These are phyloP conservation scores for Cisticola juncidis DNA, from an alignment of 2,113 vertebrate genomes.

Conservation along the genomic window DNA sequence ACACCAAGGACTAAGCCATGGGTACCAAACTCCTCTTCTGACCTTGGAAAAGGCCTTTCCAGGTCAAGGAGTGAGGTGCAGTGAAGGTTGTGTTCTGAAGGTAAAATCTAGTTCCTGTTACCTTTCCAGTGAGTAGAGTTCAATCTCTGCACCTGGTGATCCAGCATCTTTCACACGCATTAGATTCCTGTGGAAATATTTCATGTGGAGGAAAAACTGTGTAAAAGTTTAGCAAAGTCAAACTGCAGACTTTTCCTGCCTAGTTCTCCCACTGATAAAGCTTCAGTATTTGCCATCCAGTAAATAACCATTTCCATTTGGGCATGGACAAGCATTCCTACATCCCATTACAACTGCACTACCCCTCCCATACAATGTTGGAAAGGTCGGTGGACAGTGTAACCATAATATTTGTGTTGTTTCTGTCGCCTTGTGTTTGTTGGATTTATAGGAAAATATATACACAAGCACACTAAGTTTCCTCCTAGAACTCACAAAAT, in stretches of 20 bases:
- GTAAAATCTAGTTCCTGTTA: slow-evolving; percentile 37
- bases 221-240: slow-evolving; percentile 3
- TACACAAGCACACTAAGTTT: neutral
- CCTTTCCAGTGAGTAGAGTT: slow-evolving; percentile 33
- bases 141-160: slow-evolving; percentile 21
- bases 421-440: neutral
- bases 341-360: neutral
- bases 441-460: neutral
- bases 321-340: neutral
- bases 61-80: neutral
- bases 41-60: neutral
- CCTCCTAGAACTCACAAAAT: neutral
- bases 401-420: neutral
- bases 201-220: slow-evolving; percentile 12
- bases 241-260: neutral
- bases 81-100: neutral
- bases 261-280: neutral
- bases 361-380: neutral
- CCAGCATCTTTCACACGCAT: slow-evolving; percentile 26
- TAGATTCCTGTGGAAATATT: slow-evolving; percentile 56
- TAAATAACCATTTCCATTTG: neutral
- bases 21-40: neutral
- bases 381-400: neutral
- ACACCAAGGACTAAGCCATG: neutral
- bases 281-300: neutral